phyloP scores from a whole-genome alignment of 1,140 invertebrate species.

The Temnothorax nylanderi region DNA sequence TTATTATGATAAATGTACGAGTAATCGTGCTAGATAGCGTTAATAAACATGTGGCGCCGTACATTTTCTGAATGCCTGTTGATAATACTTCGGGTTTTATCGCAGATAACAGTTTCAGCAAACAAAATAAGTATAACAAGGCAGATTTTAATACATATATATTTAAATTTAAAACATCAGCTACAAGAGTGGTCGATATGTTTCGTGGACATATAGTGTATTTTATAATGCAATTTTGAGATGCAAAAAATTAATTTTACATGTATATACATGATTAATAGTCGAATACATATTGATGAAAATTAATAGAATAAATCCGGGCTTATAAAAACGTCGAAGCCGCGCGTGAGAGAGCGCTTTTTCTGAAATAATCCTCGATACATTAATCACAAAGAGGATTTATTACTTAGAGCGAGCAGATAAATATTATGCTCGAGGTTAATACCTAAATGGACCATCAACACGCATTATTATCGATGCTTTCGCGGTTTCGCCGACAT shows the following conservation, averaged over 20 bases:
- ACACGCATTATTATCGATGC: slow-evolving; percentile 52
- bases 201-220: background rate
- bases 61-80: slow-evolving; percentile 25
- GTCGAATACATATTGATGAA: slow-evolving; percentile 40
- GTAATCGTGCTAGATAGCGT: slow-evolving; percentile 28
- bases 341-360: slow-evolving; percentile 7
- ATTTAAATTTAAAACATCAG: background rate
- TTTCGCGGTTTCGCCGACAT: slow-evolving; percentile 32
- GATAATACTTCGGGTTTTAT: slow-evolving; percentile 28
- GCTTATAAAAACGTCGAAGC: slow-evolving; percentile 47
- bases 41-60: slow-evolving; percentile 33
- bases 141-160: background rate
- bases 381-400: slow-evolving; percentile 61
- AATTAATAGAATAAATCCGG: slow-evolving; percentile 45
- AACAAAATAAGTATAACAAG: slow-evolving; percentile 37
- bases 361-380: slow-evolving; percentile 60
- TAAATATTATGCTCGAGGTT: slow-evolving; percentile 60
- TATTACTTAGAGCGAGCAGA: slow-evolving; percentile 58
- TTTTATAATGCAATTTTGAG: background rate
- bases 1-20: slow-evolving; percentile 34
- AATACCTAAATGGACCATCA: slow-evolving; percentile 62
- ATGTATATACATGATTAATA: slow-evolving; percentile 21
- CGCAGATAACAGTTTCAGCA: slow-evolving; percentile 26
- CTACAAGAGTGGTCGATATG: background rate
- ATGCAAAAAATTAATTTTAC: slow-evolving; percentile 28